Evolutionary conservation across 2,113 vertebrate genomes (phyloP).

Genomic region (Embiotoca jacksoni): DNA sequence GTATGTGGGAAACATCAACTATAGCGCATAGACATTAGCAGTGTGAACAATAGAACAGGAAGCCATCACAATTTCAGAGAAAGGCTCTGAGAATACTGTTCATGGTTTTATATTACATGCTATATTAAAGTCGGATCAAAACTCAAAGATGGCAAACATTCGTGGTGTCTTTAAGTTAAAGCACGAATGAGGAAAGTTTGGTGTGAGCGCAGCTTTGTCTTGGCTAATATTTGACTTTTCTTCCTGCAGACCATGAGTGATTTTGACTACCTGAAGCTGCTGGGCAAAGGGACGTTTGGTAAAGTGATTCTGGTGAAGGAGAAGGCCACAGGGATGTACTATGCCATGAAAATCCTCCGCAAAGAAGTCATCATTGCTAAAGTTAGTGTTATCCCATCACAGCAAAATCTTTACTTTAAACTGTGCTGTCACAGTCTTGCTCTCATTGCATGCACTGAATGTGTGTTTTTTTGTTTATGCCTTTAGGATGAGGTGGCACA

Average conservation of each 20-base stretch:
- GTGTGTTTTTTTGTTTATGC: constrained; percentile 32
- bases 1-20: not conserved
- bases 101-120: too few species aligned
- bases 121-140: too few species aligned
- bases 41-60: too few species aligned
- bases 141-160: too few species aligned
- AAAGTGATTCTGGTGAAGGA: constrained; percentile 96
- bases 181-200: not conserved
- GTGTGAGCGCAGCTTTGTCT: not conserved
- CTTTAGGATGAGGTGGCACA: constrained; percentile 96
- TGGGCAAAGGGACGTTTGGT: constrained; percentile 97
- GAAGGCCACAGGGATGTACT: constrained; percentile 93
- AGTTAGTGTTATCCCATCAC: constrained; percentile 74
- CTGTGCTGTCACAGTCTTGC: not conserved
- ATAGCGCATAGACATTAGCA: not conserved
- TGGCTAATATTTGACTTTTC: not conserved
- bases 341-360: constrained; percentile 97
- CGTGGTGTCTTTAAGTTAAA: too few species aligned
- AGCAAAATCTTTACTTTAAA: not conserved
- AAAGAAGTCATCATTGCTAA: constrained; percentile 98
- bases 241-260: constrained; percentile 92
- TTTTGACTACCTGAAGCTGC: constrained; percentile 96
- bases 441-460: not conserved
- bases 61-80: constrained; percentile 6
- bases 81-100: too few species aligned